Evolutionary conservation across 2,797 vertebrate species (phyloP).

Genomic region (Masticophis lateralis): DNA sequence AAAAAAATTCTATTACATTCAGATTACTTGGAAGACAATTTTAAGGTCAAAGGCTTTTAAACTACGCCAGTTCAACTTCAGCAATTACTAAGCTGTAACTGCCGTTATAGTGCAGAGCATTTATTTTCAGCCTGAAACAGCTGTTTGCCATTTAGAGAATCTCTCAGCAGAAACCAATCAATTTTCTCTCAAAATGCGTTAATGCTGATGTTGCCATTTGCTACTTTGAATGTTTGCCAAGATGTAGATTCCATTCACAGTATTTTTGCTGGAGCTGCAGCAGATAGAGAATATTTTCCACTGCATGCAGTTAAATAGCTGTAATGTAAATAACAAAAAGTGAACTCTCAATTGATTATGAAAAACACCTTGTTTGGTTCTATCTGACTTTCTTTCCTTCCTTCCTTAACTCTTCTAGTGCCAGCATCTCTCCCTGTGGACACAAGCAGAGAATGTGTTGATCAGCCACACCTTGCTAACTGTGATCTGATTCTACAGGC

Average conservation of each 20-base stretch:
- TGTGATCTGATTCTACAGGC: conserved; percentile 90
- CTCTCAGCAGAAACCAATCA: not conserved
- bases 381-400: not conserved
- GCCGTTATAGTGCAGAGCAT: not conserved
- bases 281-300: not conserved
- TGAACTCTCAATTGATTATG: not conserved
- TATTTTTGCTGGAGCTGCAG: not conserved
- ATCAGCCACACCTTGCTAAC: conserved; percentile 92
- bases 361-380: not conserved
- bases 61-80: not conserved
- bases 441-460: conserved; percentile 75
- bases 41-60: not conserved
- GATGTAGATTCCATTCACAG: not conserved
- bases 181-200: not conserved
- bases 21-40: not conserved
- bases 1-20: not conserved
- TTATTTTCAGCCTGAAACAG: not conserved
- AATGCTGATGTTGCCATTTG: not conserved
- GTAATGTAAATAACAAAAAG: not conserved
- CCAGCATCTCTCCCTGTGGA: conserved; percentile 14
- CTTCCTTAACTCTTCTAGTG: conserved; percentile 43
- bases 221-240: not conserved
- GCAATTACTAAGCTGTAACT: not conserved
- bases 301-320: not conserved
- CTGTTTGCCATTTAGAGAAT: not conserved